Base-by-base conservation (phyloP, 2,888 invertebrate species). In the Poecilobothrus nobilitatus region DNA sequence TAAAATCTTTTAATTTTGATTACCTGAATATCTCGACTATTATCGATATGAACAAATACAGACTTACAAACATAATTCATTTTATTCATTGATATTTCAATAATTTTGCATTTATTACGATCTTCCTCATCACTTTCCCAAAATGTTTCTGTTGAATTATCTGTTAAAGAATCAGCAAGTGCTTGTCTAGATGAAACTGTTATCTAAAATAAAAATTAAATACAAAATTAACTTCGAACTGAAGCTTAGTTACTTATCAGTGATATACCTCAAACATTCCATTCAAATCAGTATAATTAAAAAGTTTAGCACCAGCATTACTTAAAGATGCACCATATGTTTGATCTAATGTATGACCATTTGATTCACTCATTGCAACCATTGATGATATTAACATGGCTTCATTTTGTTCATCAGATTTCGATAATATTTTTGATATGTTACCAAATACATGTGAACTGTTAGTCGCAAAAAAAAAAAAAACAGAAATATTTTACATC, bases 81-180 rank as follows among this genome's bases (percentile, higher is more conserved):
- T 68, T 79, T 87, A 85, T 70, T 88, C 85, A 72, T 86, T 80
- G 85, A 84, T 22, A 92, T 83, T 68, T 91, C 92, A 37, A 95
- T 86, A 76, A 89, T 89, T 82, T 97, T 96, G 33, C 93, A 90
- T 80, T 95, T 94, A 80, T 95, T 95, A 69, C 92, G 86, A 82
- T 98, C 97, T 77, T 97, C 97, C 76, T 97, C 97, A 0, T 96
- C 97, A 61, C 96, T 96, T 83, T 98, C 98, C 98, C 98, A 98
- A 83, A 98, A 98, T 0, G 98, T 98, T 80, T 98, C 98, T 0
- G 97, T 96, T 7, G 95, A 95, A 76, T 91, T 92, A 79, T 98
- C 98, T 0, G 91, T 92, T 20, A 98, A 84, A 73, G 95, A 95
- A 2, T 91, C 92, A 5, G 94, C 89, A 94, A 98, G 95, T 9